A percentile compares a stretch with the other conserved stretches of the same genome.
phyloP scores from a whole-genome alignment of 2,113 vertebrate species.

The Taxidea taxus region DNA sequence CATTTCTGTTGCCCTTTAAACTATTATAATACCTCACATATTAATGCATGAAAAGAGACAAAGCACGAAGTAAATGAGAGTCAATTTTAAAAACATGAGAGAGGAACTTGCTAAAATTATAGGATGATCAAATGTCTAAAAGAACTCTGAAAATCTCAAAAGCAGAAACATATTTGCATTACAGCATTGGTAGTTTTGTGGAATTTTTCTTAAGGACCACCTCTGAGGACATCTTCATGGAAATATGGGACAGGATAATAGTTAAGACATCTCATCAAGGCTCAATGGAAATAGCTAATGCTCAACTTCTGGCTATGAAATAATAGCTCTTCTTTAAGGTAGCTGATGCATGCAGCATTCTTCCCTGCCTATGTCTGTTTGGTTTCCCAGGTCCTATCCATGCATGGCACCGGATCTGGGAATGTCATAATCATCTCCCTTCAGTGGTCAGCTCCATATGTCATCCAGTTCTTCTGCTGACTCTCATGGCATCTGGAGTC shows the following conservation, averaged over 20 bases:
- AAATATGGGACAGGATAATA: neutral
- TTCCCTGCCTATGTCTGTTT: neutral
- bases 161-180: neutral
- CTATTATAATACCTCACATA: neutral
- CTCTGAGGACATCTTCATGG: neutral
- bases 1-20: neutral
- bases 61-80: neutral
- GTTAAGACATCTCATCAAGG: neutral
- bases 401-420: neutral
- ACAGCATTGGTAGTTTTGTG: neutral
- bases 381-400: neutral
- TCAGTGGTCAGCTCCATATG: neutral
- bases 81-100: neutral
- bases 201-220: neutral
- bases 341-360: rapidly evolving
- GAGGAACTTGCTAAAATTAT: neutral
- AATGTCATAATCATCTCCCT: neutral
- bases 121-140: neutral
- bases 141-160: neutral
- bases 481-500: neutral
- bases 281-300: neutral
- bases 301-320: neutral
- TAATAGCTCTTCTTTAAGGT: neutral
- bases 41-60: neutral
- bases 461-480: neutral